Base-by-base conservation (phyloP, 2,797 vertebrate species). In the Falco rusticolus region DNA sequence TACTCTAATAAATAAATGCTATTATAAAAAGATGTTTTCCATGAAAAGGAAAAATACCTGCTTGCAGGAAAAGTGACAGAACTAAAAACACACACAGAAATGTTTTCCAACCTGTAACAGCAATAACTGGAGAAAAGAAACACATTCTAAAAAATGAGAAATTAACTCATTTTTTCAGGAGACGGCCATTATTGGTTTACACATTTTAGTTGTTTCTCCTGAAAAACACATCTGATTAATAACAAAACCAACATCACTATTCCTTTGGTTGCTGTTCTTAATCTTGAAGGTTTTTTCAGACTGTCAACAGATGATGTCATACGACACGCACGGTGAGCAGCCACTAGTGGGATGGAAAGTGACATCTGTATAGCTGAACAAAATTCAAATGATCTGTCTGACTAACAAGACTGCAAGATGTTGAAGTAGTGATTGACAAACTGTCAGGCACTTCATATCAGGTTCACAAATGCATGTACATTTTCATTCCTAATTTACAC, bases 1-100 rank as follows among this genome's bases (percentile, higher is more conserved):
- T 88, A 70, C 9, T 87, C 18, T 82, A 64, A 87, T 89, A 96
- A 89, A 90, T 69, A 96, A 87, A 82, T 65, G 43, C 5, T 84
- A 90, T 72, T 84, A 69, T 66, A 92, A 87, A 69, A 16, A 72
- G 11, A 29, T 50, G 11, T 84, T 95, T 90, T 65, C 28, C 16
- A 56, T 48, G 54, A 92, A 93, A 87, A 10, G 48, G 18, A 83
- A 79, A 87, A 95, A 82, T 0, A 56, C 21, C 34, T 79, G 11
- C 41, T 90, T 51, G 25, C 21, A 66, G 64, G 10, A 82, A 63
- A 89, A 74, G 48, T 76, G 63, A 37, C 21, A 90, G 51, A 80
- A 26, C 25, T 79, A 33, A 90, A 93, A 70, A 29, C 17, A 59
- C 3, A 24, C 18, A 31, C 0, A 31, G 13, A 53, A 48, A 22